Base-by-base conservation (phyloP, 1,140 invertebrate species). In the Nephila pilipes region DNA sequence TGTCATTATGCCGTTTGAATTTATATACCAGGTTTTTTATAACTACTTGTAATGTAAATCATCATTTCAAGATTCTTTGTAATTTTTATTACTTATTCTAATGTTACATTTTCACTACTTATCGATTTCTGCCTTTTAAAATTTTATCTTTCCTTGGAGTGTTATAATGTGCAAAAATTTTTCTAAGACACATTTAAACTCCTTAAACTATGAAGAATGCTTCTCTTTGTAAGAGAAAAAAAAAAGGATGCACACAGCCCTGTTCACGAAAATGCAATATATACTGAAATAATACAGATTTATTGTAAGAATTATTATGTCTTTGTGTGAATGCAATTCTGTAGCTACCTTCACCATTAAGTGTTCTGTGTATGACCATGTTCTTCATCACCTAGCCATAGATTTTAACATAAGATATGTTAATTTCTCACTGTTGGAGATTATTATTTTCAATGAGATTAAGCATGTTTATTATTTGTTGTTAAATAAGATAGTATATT, bases 1-100 rank as follows among this genome's bases (percentile, higher is more conserved):
- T 46, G 25, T 83, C 32, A 83, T 83, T 60, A 91, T 81, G 58
- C 46, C 55, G 80, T 83, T 83, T 91, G 32, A 83, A 91, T 91
- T 91, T 91, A 81, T 91, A 91, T 63, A 65, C 79, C 55, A 83
- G 36, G 38, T 91, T 90, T 90, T 91, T 91, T 83, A 81, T 83
- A 91, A 60, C 57, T 63, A 81, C 80, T 91, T 88, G 60, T 88
- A 38, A 88, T 88, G 60, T 75, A 63, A 85, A 65, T 22, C 75
- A 36, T 91, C 80, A 83, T 83, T 54, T 83, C 46, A 60, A 83
- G 25, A 38, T 83, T 83, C 54, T 60, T 87, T 87, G 85, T 87
- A 57, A 83, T 63, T 81, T 90, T 60, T 81, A 75, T 88, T 69
- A 75, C 65, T 88, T 88, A 88, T 57, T 88, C 87, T 32, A 87